Evolutionary conservation across 2,113 vertebrate genomes (phyloP).

Genomic region (Acinonyx jubatus): DNA sequence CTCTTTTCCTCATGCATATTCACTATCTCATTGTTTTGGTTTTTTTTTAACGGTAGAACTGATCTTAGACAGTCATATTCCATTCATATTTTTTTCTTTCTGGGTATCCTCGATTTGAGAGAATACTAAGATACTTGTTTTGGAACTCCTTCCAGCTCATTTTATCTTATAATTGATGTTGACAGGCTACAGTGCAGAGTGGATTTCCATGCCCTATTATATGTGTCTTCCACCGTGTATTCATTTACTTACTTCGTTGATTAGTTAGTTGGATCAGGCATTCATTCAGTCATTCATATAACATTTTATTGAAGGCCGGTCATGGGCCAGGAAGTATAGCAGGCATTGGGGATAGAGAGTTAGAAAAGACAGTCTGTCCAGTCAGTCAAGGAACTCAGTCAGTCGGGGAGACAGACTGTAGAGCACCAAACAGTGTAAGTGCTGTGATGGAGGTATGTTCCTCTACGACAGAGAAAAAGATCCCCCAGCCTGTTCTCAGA

Average conservation of each 20-base stretch:
- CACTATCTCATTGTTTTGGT: not conserved
- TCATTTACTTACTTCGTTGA: not conserved
- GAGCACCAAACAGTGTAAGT: not conserved
- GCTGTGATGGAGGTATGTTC: not conserved
- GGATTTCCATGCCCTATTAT: not conserved
- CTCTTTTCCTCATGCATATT: not conserved
- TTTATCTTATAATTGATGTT: slow-evolving; percentile 7
- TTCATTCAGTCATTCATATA: slow-evolving; percentile 11
- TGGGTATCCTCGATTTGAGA: not conserved
- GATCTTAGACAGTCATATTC: not conserved
- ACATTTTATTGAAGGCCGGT: not conserved
- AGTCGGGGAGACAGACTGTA: not conserved
- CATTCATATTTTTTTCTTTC: not conserved
- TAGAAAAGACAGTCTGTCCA: not conserved
- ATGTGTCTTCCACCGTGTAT: not conserved
- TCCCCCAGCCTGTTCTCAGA: not conserved
- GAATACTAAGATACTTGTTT: not conserved
- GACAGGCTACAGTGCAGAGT: not conserved
- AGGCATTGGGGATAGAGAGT: not conserved
- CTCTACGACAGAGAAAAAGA: not conserved
- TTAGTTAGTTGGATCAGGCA: not conserved
- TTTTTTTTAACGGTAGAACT: not conserved
- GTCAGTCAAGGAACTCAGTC: not conserved
- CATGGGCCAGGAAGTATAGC: not conserved
- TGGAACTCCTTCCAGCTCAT: not conserved